Evolutionary conservation across 2,797 vertebrate genomes (phyloP).

Genomic region (Parotocinclus haroldoi): DNA sequence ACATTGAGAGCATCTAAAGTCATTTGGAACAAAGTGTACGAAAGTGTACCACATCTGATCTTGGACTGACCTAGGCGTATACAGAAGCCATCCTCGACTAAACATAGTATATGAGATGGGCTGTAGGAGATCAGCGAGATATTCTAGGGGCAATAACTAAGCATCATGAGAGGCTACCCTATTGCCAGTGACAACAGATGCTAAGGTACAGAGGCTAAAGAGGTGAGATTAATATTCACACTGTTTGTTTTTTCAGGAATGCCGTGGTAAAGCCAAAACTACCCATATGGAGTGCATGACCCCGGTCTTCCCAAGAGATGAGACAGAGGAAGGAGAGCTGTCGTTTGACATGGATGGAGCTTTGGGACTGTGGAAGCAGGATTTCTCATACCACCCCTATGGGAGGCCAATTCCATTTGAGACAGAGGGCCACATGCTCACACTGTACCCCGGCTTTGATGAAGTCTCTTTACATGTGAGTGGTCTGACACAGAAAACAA

Average conservation of each 20-base stretch:
- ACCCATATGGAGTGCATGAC: slow-evolving; percentile 72
- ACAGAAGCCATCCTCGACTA: too few species aligned
- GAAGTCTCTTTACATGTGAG: slow-evolving; percentile 82
- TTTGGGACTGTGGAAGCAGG: slow-evolving; percentile 47
- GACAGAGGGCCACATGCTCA: slow-evolving; percentile 58
- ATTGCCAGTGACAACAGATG: too few species aligned
- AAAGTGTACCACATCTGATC: too few species aligned
- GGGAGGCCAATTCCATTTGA: slow-evolving; percentile 69
- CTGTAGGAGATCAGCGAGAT: too few species aligned
- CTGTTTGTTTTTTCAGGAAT: slow-evolving; percentile 60
- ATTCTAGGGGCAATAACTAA: too few species aligned
- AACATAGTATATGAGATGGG: too few species aligned
- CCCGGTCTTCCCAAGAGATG: slow-evolving; percentile 69
- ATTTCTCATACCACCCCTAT: slow-evolving; percentile 71
- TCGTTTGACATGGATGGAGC: slow-evolving; percentile 76
- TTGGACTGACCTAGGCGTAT: too few species aligned
- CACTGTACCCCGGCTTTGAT: slow-evolving; percentile 73
- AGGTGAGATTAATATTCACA: too few species aligned
- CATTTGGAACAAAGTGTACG: too few species aligned
- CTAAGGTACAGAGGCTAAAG: too few species aligned
- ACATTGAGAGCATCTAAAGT: too few species aligned
- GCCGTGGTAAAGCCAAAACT: slow-evolving; percentile 56
- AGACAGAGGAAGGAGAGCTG: slow-evolving; percentile 68
- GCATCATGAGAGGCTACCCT: too few species aligned
- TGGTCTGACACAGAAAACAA: slow-evolving; percentile 3